These are phyloP conservation scores for Dendroctonus valens DNA, from an alignment of 1,140 invertebrate species.

Conservation along the genomic window DNA sequence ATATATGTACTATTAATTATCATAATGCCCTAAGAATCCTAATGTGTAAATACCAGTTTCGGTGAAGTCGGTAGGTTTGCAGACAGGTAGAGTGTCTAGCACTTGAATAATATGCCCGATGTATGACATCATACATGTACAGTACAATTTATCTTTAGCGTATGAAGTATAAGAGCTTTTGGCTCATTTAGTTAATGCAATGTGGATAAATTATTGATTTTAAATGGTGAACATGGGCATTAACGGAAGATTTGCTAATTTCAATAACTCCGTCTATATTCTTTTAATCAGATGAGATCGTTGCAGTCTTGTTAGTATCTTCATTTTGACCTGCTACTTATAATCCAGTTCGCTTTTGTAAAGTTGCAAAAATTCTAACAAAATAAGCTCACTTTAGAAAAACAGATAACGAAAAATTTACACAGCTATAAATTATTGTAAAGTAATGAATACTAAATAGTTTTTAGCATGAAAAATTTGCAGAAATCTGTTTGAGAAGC, in stretches of 20 bases:
- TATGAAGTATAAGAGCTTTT: neutral
- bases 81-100: constrained; percentile 1
- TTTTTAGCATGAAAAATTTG: too few species aligned
- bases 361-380: too few species aligned
- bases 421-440: too few species aligned
- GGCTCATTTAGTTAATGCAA: neutral
- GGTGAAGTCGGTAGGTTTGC: neutral
- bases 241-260: neutral
- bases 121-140: constrained; percentile 1
- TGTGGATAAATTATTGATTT: neutral
- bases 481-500: too few species aligned
- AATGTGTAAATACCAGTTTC: neutral
- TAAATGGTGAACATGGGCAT: neutral
- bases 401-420: too few species aligned
- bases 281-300: too few species aligned
- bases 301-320: too few species aligned
- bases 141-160: neutral
- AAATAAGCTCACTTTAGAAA: too few species aligned
- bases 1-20: constrained; percentile 6
- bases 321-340: too few species aligned
- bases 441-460: too few species aligned
- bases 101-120: neutral
- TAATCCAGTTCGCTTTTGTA: too few species aligned
- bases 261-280: too few species aligned
- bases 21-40: constrained; percentile 5